Percentiles rank a stretch among this genome's conserved stretches.
Evolutionary conservation across 2,888 invertebrate species (phyloP).

Genomic region (Hirtodrosophila duncani): DNA sequence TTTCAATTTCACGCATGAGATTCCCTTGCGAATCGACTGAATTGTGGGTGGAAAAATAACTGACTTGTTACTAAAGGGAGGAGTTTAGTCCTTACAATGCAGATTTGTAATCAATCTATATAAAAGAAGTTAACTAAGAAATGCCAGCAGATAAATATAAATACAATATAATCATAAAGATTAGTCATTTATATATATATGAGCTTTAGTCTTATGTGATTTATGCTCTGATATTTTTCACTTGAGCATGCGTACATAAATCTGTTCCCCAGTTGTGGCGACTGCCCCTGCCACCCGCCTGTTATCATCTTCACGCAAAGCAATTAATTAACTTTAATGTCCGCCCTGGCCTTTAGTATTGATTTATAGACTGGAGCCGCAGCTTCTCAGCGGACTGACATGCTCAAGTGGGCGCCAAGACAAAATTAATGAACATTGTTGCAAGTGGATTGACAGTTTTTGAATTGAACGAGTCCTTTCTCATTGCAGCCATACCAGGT

Average conservation of each 20-base stretch:
- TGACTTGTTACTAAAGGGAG: too few species aligned
- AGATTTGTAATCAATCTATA: too few species aligned
- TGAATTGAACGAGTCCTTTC: constrained; percentile 5
- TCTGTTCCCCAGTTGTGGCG: constrained; percentile 4
- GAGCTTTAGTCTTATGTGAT: too few species aligned
- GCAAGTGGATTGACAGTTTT: constrained; percentile 11
- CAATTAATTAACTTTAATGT: constrained; percentile 58
- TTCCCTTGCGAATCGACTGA: too few species aligned
- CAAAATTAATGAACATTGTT: constrained; percentile 5
- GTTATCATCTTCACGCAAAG: constrained; percentile 33
- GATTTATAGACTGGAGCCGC: constrained; percentile 55
- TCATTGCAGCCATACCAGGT: constrained; percentile 79
- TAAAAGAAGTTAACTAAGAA: too few species aligned
- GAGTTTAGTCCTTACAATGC: too few species aligned
- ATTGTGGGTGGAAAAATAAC: constrained; percentile 19
- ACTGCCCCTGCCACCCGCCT: constrained; percentile 22
- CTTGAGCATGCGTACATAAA: constrained; percentile 20
- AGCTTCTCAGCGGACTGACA: constrained; percentile 34
- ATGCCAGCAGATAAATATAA: too few species aligned
- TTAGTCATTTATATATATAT: neutral
- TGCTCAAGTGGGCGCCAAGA: constrained; percentile 48
- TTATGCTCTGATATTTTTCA: constrained; percentile 26
- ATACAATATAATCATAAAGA: too few species aligned
- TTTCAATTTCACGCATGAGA: neutral
- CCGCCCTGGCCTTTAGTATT: constrained; percentile 49